Evolutionary conservation across 2,888 invertebrate species (phyloP).

Genomic region (Drepanosiphum platanoidis): DNA sequence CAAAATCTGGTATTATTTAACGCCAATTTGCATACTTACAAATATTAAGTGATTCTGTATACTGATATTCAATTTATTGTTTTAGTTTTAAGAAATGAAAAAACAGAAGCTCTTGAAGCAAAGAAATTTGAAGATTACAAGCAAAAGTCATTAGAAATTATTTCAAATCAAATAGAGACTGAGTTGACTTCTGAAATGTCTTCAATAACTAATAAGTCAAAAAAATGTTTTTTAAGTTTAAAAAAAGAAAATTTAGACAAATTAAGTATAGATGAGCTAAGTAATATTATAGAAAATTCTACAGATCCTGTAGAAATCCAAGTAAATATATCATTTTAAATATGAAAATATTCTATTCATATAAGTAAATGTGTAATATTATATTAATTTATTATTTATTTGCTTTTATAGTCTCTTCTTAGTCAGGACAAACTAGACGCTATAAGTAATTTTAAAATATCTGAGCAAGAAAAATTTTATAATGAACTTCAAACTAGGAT

Average conservation of each 20-base stretch:
- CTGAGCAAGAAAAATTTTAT: constrained; percentile 61
- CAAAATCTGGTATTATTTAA: constrained; percentile 69
- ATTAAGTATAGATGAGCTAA: constrained; percentile 48
- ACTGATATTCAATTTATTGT: neutral
- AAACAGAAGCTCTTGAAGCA: constrained; percentile 54
- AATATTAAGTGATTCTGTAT: neutral
- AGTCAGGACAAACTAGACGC: constrained; percentile 63
- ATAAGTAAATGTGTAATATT: neutral
- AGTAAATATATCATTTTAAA: constrained; percentile 31
- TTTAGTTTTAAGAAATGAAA: constrained; percentile 57
- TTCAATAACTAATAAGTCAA: constrained; percentile 28
- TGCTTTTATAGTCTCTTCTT: constrained; percentile 63
- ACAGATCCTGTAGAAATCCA: constrained; percentile 50
- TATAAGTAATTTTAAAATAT: constrained; percentile 63
- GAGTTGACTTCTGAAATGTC: constrained; percentile 36
- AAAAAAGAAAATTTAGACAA: constrained; percentile 48
- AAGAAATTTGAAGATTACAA: constrained; percentile 42
- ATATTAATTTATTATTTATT: neutral
- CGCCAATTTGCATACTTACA: neutral
- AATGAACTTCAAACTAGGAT: constrained; percentile 63
- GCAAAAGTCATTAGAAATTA: constrained; percentile 54
- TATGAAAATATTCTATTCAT: constrained; percentile 11
- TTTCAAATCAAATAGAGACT: constrained; percentile 46
- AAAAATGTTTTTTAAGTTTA: neutral
- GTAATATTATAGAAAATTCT: constrained; percentile 42